Evolutionary conservation across 2,888 invertebrate genomes (phyloP).

Genomic region (Aethes cnicana): DNA sequence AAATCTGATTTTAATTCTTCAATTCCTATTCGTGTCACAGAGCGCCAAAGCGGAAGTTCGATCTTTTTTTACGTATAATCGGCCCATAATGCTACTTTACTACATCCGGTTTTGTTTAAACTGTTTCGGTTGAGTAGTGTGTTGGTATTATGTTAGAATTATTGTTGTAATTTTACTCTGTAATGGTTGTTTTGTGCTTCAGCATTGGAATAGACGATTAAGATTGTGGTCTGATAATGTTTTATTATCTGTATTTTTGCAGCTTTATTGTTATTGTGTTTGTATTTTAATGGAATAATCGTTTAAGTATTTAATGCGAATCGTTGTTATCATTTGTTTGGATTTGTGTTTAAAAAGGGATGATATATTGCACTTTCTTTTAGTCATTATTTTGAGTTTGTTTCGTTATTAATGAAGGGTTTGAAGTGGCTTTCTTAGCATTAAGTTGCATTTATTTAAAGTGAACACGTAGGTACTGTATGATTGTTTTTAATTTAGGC

Average conservation of each 20-base stretch:
- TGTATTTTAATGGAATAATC: conserved; percentile 17
- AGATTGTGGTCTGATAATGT: conserved; percentile 21
- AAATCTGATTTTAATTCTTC: conserved; percentile 25
- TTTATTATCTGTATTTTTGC: conserved; percentile 27
- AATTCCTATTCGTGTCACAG: conserved; percentile 28
- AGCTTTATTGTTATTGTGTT: conserved; percentile 18
- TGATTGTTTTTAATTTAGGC: too few species aligned
- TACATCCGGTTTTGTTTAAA: conserved; percentile 23
- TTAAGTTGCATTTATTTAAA: too few species aligned
- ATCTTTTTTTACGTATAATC: conserved; percentile 26
- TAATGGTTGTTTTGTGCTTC: conserved; percentile 21
- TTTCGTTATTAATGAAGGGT: too few species aligned
- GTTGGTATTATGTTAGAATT: conserved; percentile 29
- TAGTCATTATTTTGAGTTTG: too few species aligned
- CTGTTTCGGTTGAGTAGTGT: conserved; percentile 22
- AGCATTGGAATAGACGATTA: conserved; percentile 26
- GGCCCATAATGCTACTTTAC: conserved; percentile 26
- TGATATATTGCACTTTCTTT: too few species aligned
- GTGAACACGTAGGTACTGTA: too few species aligned
- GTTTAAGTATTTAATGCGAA: neutral
- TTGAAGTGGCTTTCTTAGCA: too few species aligned
- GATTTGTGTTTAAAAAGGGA: neutral
- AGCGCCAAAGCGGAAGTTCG: conserved; percentile 19
- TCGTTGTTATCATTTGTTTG: neutral
- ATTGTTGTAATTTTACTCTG: conserved; percentile 28